Conservation (phyloP, 2,797 vertebrate genomes). For the Selene dorsalis region DNA sequence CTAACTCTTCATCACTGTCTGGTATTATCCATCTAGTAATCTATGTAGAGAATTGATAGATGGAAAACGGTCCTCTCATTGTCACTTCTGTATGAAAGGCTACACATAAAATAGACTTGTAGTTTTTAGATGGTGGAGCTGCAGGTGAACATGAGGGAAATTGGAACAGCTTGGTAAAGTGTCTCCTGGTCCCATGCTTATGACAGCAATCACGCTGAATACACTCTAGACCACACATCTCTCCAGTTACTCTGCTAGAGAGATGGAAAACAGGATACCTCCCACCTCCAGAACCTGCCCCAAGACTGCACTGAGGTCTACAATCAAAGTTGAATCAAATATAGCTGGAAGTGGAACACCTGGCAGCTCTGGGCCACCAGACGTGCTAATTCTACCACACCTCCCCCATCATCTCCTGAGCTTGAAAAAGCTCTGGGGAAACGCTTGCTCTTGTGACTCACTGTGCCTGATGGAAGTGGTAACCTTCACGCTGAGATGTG, state of each 20-base stretch:
- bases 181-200: background rate
- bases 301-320: background rate
- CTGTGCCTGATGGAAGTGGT: conserved; percentile 19
- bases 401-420: background rate
- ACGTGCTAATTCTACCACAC: background rate
- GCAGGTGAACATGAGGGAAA: background rate
- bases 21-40: too few species aligned
- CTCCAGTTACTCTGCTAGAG: background rate
- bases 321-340: background rate
- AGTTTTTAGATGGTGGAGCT: background rate
- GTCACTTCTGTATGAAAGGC: too few species aligned
- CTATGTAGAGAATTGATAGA: too few species aligned
- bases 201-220: background rate
- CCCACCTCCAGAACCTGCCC: too few species aligned
- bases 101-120: too few species aligned
- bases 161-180: background rate
- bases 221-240: background rate
- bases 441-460: background rate
- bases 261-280: background rate
- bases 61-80: too few species aligned
- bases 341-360: background rate
- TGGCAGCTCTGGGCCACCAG: background rate
- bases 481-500: conserved; percentile 43
- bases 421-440: background rate
- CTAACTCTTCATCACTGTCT: too few species aligned